Percentiles rank a stretch among this genome's conserved stretches.
phyloP scores from a whole-genome alignment of 2,888 invertebrate species.

The Cantharis rufa region DNA sequence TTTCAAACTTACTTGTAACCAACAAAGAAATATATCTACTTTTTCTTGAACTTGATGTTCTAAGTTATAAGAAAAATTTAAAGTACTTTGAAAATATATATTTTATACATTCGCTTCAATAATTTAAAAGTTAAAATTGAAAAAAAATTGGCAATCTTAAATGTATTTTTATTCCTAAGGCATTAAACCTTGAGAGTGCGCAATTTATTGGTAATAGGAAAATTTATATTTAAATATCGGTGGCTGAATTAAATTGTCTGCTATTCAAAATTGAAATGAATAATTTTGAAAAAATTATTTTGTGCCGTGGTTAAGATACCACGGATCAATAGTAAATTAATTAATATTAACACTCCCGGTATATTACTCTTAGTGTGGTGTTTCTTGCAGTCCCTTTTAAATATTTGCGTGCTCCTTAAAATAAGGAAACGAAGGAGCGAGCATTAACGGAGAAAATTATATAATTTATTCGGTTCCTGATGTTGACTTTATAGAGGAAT shows the following conservation, averaged over 20 bases:
- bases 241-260: not conserved
- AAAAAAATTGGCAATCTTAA: not conserved
- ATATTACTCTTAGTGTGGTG: not conserved
- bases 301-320: no score
- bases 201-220: not conserved
- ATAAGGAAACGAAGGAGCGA: not conserved
- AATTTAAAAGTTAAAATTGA: not conserved
- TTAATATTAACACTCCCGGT: no score
- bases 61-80: not conserved
- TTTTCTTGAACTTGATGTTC: not conserved
- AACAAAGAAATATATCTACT: not conserved
- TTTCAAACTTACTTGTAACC: slow-evolving; percentile 10
- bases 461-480: not conserved
- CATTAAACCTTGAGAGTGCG: not conserved
- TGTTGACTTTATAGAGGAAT: not conserved
- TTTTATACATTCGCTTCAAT: not conserved
- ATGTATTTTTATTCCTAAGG: not conserved
- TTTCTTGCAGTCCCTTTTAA: not conserved
- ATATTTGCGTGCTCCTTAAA: not conserved
- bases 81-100: not conserved
- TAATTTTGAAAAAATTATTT: no score
- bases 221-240: not conserved
- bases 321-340: no score
- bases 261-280: no score
- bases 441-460: not conserved